Evolutionary conservation across 53 echinoderm and acorn worm genomes (phyloP).

Genomic region (Echinometra lucunter): DNA sequence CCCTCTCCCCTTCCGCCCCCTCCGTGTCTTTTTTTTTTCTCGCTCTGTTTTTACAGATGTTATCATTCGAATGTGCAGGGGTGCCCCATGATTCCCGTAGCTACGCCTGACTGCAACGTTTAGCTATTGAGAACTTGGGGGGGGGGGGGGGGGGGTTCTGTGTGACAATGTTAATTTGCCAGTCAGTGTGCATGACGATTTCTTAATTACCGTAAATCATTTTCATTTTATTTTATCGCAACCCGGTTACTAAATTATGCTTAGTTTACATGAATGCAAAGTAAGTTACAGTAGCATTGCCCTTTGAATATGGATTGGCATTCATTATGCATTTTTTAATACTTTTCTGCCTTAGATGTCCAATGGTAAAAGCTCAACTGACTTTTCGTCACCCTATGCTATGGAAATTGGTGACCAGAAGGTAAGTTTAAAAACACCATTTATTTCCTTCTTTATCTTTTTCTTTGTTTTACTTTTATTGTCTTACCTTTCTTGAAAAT

Average conservation of each 20-base stretch:
- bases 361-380: constrained; percentile 54
- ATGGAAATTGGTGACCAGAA: constrained; percentile 65
- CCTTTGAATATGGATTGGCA: background rate
- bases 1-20: no score
- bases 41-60: no score
- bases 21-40: background rate
- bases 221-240: background rate
- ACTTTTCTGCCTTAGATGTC: constrained; percentile 39
- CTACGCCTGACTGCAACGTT: background rate
- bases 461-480: no score
- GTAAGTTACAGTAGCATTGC: background rate
- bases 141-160: no score
- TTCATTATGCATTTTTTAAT: background rate
- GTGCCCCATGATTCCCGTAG: background rate
- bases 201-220: background rate
- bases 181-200: background rate
- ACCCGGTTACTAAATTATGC: background rate
- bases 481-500: no score
- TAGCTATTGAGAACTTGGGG: no score
- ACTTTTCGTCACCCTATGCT: constrained; percentile 62
- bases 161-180: background rate
- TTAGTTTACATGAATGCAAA: background rate
- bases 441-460: no score
- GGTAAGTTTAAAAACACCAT: background rate
- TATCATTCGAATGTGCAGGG: background rate